Base-by-base conservation (phyloP, 2,888 invertebrate species). In the Agrenia bidenticulata region DNA sequence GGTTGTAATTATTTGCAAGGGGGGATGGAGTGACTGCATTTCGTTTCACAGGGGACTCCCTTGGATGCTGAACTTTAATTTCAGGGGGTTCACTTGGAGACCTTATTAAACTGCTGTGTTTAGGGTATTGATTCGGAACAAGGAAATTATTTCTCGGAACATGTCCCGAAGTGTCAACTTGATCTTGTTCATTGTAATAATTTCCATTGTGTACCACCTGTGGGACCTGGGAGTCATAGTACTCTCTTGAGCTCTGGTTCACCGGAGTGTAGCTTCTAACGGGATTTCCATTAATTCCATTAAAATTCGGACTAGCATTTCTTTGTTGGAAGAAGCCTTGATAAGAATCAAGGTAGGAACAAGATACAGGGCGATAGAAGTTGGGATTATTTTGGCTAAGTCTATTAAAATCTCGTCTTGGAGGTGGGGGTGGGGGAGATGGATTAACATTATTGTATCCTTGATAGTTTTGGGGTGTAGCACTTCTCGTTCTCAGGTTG, bases 71-170 rank as follows among this genome's bases (percentile, higher is more conserved):
- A 32, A 61, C 56, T 39, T 66, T 70, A 45, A 70, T 70, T 62
- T 70, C 70, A 27, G 73, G 74, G 7, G 74, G 74, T 55, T 75
- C 74, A 66, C 74, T 75, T 13, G 74, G 74, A 39, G 73, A 75
- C 24, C 74, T 61, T 45, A 69, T 63, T 58, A 70, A 58, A 59
- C 55, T 50, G 0, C 59, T 23, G 51, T 73, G 69, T 63, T 51
- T 41, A 17, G 41, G 27, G 15, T 41, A 45, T 26, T 19, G 42
- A 5, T 41, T 37, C 2, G 41, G 64, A 13, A 39, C 32, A 1
- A 64, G 42, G 53, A 64, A 59, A 37, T 59, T 59, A 24, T 57
- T 58, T 7, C 11, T 32, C 11, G 11, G 5, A 32, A 32, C 5
- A 54, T 64, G 55, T 21, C 57, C 54, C 4, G 21, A n/a, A 23